Conservation (phyloP, 53 echinoderm and acorn worm genomes). For the Temnopleurus reevesii region DNA sequence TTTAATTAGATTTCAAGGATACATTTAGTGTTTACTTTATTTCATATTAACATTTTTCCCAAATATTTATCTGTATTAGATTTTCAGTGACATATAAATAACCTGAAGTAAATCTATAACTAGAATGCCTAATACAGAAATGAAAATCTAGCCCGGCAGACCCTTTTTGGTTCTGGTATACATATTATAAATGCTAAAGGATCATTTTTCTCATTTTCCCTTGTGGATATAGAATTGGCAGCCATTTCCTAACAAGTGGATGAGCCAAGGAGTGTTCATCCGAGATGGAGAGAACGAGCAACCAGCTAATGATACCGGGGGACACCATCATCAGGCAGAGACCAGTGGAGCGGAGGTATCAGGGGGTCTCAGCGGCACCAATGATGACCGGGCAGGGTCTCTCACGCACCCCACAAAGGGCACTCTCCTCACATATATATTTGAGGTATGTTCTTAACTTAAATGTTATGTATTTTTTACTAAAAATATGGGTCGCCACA, state of each 20-base stretch:
- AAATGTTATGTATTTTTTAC: no score
- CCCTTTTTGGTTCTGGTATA: no score
- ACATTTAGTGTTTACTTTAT: no score
- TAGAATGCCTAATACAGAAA: no score
- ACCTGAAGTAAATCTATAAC: no score
- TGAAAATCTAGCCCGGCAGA: no score
- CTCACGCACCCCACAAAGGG: constrained; percentile 88
- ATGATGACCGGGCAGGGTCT: constrained; percentile 90
- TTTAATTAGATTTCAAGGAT: no score
- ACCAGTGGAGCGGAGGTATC: constrained; percentile 74
- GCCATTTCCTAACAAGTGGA: constrained; percentile 76
- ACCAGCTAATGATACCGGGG: not conserved
- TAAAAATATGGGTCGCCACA: no score
- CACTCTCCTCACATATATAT: constrained; percentile 84
- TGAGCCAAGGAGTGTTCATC: constrained; percentile 69
- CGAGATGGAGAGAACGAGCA: constrained; percentile 65
- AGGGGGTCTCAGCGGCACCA: constrained; percentile 68
- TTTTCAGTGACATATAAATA: no score
- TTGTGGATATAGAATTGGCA: constrained; percentile 84
- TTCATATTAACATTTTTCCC: no score
- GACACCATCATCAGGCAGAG: constrained; percentile 5
- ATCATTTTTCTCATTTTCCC: not conserved
- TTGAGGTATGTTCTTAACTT: constrained; percentile 79
- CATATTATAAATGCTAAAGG: not conserved
- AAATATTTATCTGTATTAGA: no score